Base-by-base conservation (phyloP, 2,113 vertebrate genomes). In the Onychostoma macrolepis region DNA sequence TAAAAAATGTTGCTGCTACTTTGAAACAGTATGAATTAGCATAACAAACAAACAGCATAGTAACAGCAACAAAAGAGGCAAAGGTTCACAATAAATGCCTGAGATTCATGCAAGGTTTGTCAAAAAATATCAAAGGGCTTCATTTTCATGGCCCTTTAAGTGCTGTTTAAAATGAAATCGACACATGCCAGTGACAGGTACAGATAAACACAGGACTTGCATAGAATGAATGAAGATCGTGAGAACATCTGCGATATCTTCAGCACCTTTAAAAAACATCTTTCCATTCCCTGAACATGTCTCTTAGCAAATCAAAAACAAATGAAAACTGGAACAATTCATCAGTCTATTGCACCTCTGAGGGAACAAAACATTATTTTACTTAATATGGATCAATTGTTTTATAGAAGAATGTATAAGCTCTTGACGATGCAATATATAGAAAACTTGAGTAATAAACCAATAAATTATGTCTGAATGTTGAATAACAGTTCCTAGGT, bases 191-290 rank as follows among this genome's bases (percentile, higher is more conserved):
- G n/a, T 76, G 74, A 91, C 69, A 12, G 9, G 89, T 33, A 90
- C 72, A 85, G 83, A 90, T 41, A 65, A 93, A 93, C 90, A 90
- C 77, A 93, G 72, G 87, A 90, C 89, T 95, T 95, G 93, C 94
- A 95, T 94, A 94, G 94, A 95, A 95, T 94, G 93, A 90, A 94
- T 93, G 88, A 83, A 28, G 10, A 28, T 33, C 43, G 74, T 93
- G 89, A 85, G 92, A 91, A 91, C 89, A 90, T 90, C 91, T 69
- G 69, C 85, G 36, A 84, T 79, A 58, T 81, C 78, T 86, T 93
- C 89, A 95, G 94, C 94, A 95, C 94, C 94, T 92, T 93, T 92
- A 91, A 87, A 91, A 87, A 91, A 71, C 26, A 63, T n/a, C 0
- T 13, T 65, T 65, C 79, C 19, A 26, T 61, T 84, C 69, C 33